Percentiles rank a stretch among this genome's conserved stretches.
Conservation (phyloP, 2,113 vertebrate species). For the Upupa epops region DNA sequence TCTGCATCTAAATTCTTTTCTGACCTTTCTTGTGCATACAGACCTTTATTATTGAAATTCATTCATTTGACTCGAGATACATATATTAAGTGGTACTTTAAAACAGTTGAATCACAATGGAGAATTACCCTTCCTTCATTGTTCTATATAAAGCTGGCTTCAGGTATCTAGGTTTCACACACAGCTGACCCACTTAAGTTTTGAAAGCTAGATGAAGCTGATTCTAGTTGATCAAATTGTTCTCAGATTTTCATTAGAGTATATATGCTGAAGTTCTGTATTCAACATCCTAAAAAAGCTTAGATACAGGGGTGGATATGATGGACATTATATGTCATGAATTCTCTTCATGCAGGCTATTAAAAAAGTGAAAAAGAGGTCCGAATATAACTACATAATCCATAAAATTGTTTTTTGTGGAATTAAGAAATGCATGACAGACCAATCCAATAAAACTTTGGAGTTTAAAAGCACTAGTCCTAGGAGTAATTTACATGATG, state of each 20-base stretch:
- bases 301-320: neutral
- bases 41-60: neutral
- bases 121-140: neutral
- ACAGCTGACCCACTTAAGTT: neutral
- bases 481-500: neutral
- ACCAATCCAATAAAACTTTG: neutral
- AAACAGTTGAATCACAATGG: neutral
- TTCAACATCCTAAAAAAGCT: neutral
- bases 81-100: neutral
- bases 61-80: neutral
- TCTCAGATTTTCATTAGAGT: neutral
- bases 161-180: neutral
- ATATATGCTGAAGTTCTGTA: neutral
- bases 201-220: neutral
- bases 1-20: neutral
- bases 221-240: neutral
- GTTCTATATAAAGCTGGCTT: neutral
- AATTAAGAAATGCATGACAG: neutral
- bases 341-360: neutral
- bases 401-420: neutral
- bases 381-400: neutral
- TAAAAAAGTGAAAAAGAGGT: neutral
- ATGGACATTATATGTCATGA: neutral
- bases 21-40: neutral
- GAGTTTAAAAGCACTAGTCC: neutral